Conservation (phyloP, 2,888 invertebrate species). For the Melolontha melolontha region DNA sequence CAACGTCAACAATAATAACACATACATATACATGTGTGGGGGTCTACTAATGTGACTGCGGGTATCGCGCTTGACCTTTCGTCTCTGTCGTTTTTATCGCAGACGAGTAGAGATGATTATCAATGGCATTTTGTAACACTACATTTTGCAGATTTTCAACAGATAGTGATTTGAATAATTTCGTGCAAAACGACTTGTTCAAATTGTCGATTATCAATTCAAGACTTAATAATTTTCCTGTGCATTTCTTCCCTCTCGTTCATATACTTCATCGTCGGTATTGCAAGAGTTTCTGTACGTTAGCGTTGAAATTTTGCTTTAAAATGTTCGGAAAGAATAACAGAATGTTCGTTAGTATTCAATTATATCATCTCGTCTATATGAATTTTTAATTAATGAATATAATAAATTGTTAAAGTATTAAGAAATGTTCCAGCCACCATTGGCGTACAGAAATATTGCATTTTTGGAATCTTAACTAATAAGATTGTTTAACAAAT, state of each 20-base stretch:
- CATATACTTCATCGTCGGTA: neutral
- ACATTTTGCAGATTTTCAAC: slow-evolving; percentile 43
- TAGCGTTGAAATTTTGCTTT: neutral
- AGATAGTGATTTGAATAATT: slow-evolving; percentile 43
- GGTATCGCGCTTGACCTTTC: slow-evolving; percentile 34
- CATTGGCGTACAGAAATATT: too few relatives aligned
- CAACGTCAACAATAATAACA: slow-evolving; percentile 27
- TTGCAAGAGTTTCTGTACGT: neutral
- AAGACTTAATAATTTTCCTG: slow-evolving; percentile 32
- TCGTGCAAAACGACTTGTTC: slow-evolving; percentile 38
- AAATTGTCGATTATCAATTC: slow-evolving; percentile 40
- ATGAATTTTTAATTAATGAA: too few relatives aligned
- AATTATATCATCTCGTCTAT: too few relatives aligned
- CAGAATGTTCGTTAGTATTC: too few relatives aligned
- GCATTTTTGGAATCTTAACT: too few relatives aligned
- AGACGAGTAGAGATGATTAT: slow-evolving; percentile 41
- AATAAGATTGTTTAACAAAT: too few relatives aligned
- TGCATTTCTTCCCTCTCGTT: slow-evolving; percentile 7
- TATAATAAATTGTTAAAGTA: too few relatives aligned
- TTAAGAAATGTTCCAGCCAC: too few relatives aligned
- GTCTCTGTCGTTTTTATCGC: slow-evolving; percentile 38
- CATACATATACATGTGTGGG: slow-evolving; percentile 16
- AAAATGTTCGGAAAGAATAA: too few relatives aligned
- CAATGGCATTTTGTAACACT: slow-evolving; percentile 41
- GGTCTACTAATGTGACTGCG: slow-evolving; percentile 26